phyloP scores from a whole-genome alignment of 2,797 vertebrate genomes.

The Schizopygopsis malacanthus region DNA sequence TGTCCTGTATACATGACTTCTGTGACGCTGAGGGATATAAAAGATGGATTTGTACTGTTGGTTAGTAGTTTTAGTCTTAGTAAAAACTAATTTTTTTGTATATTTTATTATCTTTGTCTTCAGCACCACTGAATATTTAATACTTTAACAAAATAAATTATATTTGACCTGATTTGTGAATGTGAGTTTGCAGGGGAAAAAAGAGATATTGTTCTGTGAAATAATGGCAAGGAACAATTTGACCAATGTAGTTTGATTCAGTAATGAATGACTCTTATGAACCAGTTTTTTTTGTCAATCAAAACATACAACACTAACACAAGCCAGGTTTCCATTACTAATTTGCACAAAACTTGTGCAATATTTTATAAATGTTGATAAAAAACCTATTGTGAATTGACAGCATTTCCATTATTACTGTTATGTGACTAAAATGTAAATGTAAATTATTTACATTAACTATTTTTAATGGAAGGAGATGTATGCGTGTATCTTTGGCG shows the following conservation, averaged over 20 bases:
- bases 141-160: background rate
- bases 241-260: background rate
- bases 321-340: too few relatives aligned
- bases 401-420: too few relatives aligned
- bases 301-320: background rate
- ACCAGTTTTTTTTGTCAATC: background rate
- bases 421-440: too few relatives aligned
- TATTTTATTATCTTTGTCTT: background rate
- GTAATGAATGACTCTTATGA: background rate
- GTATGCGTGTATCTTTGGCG: too few relatives aligned
- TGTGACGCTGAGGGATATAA: slow-evolving; percentile 4
- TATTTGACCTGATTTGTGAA: background rate
- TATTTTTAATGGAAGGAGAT: too few relatives aligned
- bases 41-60: slow-evolving; percentile 2
- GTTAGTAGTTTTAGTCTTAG: too few relatives aligned
- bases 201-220: background rate
- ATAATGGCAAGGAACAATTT: background rate
- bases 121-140: background rate
- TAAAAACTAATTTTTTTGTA: too few relatives aligned
- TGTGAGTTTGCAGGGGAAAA: too few relatives aligned
- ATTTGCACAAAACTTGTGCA: too few relatives aligned
- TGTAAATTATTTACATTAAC: too few relatives aligned
- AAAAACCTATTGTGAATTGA: too few relatives aligned
- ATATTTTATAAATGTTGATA: too few relatives aligned
- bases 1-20: background rate